Percentiles rank a stretch among this genome's conserved stretches.
Conservation (phyloP, 2,888 invertebrate species). For the Noctua comes region DNA sequence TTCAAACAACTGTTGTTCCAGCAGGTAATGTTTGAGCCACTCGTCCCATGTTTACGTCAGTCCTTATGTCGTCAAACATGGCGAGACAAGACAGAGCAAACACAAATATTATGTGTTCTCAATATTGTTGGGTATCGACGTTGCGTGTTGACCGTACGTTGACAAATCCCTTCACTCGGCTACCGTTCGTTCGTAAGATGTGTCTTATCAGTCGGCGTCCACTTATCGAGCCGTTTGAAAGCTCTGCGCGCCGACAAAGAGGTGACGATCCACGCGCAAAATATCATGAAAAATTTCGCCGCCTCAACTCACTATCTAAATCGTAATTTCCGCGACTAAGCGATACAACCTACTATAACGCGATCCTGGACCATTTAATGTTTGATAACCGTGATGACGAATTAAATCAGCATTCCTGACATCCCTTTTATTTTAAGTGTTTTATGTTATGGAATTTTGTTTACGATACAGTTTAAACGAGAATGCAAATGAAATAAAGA, state of each 20-base stretch:
- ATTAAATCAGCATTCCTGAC: constrained; percentile 69
- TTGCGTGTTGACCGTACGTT: constrained; percentile 85
- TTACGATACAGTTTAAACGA: constrained; percentile 80
- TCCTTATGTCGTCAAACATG: constrained; percentile 53
- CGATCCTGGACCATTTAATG: constrained; percentile 42
- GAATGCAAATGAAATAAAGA: constrained; percentile 84
- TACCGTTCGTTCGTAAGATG: constrained; percentile 83
- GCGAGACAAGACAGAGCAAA: constrained; percentile 63
- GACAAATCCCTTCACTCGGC: constrained; percentile 87
- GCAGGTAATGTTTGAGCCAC: constrained; percentile 30
- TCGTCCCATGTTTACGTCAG: constrained; percentile 47
- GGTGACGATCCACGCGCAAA: constrained; percentile 85
- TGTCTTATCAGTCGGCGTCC: constrained; percentile 82
- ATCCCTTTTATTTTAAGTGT: constrained; percentile 71
- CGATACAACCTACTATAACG: constrained; percentile 23
- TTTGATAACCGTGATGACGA: constrained; percentile 58
- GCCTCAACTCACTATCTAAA: constrained; percentile 63
- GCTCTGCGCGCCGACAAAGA: constrained; percentile 85
- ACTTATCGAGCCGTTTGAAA: constrained; percentile 85
- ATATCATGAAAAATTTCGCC: constrained; percentile 75
- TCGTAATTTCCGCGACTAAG: constrained; percentile 55
- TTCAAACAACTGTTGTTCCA: constrained; percentile 31
- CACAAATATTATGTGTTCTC: constrained; percentile 70
- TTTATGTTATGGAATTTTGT: constrained; percentile 70
- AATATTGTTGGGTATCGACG: constrained; percentile 65